Base-by-base conservation (phyloP, 2,888 invertebrate species). In the Eristalis arbustorum region DNA sequence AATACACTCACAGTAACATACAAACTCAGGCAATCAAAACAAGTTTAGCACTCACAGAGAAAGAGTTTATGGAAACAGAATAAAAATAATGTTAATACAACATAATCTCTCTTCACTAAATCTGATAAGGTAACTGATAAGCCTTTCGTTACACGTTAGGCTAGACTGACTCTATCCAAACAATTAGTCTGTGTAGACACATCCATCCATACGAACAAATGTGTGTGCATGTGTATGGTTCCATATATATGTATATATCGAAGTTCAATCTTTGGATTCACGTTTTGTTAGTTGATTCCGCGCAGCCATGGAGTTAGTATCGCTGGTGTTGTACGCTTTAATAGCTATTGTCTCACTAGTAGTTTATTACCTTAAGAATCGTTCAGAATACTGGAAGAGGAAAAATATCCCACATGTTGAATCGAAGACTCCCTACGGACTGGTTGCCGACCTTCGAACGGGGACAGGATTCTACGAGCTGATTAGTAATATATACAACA, bases 401-500 rank as follows among this genome's bases (percentile, higher is more conserved):
- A 88, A 89, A 4, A 90, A 89, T 37, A 90, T 91, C 13, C 88
- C 89, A 0, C 90, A 90, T 62, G 88, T 89, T 11, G 3, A 79
- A 0, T 90, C 91, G 0, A 3, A 14, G 3, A 88, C 90, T 3
- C 88, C 90, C 0, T 23, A 23, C 13, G 23, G 59, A 1, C 3
- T 23, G 10, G 56, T 84, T 22, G 91, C 91, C 3, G 91, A 90
- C 37, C 68, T 89, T 14, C 84, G 74, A 11, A 64, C 22, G 25
- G 90, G 89, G 79, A 88, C 88, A 6, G 91, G 90, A 64, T 88
- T 91, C 5, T 77, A 88, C 57, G 88, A 89, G 40, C 88, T 89
- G 13, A 42, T 91, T 8, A 89, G 89, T 31, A 71, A 88, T 23
- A 76, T 90, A 13, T 93, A 93, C 79, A 77, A 90, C 11, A 89